A percentile compares a stretch with the other conserved stretches of the same genome.
phyloP scores from a whole-genome alignment of 2,888 invertebrate species.

The Coelinius sp. region DNA sequence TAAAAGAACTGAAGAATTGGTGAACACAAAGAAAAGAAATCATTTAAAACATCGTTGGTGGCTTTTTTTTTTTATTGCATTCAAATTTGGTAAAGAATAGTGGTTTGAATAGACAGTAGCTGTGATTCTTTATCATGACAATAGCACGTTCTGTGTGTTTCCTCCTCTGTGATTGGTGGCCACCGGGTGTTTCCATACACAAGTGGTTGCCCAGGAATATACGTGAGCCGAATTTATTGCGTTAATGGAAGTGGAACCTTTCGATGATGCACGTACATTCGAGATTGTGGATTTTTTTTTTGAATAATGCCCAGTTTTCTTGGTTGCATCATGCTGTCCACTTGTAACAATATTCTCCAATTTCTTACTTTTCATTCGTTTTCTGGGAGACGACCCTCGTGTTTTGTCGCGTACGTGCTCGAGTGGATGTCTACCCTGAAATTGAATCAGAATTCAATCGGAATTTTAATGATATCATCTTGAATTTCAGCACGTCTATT shows the following conservation, averaged over 20 bases:
- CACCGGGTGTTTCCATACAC: conserved; percentile 17
- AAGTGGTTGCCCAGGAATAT: neutral
- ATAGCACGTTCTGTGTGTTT: neutral
- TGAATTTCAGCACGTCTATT: no score
- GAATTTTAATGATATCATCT: neutral
- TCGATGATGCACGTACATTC: conserved; percentile 29
- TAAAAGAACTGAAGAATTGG: neutral
- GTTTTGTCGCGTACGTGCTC: conserved; percentile 29
- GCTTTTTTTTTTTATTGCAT: conserved; percentile 3
- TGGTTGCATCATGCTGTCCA: neutral
- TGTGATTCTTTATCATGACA: conserved; percentile 24
- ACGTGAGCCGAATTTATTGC: conserved; percentile 24
- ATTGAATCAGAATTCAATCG: conserved; percentile 9
- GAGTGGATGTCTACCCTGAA: neutral
- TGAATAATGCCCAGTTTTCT: conserved; percentile 20
- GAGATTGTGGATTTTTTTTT: neutral
- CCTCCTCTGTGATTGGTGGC: neutral
- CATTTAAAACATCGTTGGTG: neutral
- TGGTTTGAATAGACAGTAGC: conserved; percentile 12
- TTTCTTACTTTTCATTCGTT: conserved; percentile 7
- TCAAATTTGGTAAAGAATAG: neutral
- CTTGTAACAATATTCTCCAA: conserved; percentile 15
- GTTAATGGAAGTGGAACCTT: conserved; percentile 20
- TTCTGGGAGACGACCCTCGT: neutral
- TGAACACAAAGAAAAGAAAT: neutral